Conservation (phyloP, 2,888 invertebrate species). For the Rhingia campestris region DNA sequence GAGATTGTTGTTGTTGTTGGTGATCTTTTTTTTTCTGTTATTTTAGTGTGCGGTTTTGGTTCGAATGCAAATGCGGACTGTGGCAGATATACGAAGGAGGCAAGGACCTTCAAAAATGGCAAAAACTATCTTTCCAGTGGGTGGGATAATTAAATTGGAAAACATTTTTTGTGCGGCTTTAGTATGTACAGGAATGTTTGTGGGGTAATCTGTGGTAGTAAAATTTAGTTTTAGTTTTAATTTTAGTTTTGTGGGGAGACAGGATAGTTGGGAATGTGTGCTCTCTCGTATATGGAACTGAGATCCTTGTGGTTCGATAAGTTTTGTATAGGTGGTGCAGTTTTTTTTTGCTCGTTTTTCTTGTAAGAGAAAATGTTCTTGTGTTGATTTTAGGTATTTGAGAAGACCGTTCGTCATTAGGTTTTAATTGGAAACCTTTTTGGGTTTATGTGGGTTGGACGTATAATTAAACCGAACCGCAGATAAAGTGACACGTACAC, state of each 20-base stretch:
- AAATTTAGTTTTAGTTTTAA: slow-evolving; percentile 25
- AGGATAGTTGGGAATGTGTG: slow-evolving; percentile 1
- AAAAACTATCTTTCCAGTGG: slow-evolving; percentile 9
- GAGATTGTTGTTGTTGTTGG: background rate
- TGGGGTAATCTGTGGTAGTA: slow-evolving; percentile 55
- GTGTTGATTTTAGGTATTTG: no score
- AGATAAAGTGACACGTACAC: no score
- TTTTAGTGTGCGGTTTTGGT: slow-evolving; percentile 36
- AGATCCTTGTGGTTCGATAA: slow-evolving; percentile 33
- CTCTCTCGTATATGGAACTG: background rate
- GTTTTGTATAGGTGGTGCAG: background rate
- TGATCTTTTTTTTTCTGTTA: slow-evolving; percentile 1
- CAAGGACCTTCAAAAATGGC: slow-evolving; percentile 22
- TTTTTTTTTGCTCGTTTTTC: slow-evolving; percentile 1
- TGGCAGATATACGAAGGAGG: slow-evolving; percentile 24
- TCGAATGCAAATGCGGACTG: slow-evolving; percentile 50
- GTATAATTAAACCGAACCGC: no score
- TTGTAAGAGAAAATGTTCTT: no score
- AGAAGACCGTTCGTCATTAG: no score
- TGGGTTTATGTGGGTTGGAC: no score
- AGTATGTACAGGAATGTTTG: slow-evolving; percentile 41
- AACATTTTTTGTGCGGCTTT: slow-evolving; percentile 15
- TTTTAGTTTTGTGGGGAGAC: slow-evolving; percentile 13
- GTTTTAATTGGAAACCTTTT: no score
- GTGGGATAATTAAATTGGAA: slow-evolving; percentile 55